phyloP scores from a whole-genome alignment of 2,797 vertebrate species.

The Cirrhinus molitorella region DNA sequence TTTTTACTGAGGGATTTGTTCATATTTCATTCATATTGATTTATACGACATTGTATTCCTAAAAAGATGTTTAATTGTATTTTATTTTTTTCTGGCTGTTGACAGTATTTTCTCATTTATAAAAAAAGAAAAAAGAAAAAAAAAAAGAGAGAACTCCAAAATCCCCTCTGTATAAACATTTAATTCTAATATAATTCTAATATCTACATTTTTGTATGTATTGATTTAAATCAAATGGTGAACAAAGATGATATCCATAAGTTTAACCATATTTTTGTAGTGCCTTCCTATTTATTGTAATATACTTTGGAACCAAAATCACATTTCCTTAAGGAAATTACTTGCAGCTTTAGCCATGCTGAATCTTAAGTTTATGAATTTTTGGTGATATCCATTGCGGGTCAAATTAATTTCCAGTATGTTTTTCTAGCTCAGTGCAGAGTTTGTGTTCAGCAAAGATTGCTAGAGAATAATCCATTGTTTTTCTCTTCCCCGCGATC shows the following conservation, averaged over 20 bases:
- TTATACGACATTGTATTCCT: no score
- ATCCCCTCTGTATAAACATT: no score
- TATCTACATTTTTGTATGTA: not conserved
- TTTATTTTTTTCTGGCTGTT: not conserved
- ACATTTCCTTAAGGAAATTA: not conserved
- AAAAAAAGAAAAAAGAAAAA: no score
- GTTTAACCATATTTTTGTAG: not conserved
- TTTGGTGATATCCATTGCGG: not conserved
- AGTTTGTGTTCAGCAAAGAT: not conserved
- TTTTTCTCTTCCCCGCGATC: constrained; percentile 8
- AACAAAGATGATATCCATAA: not conserved
- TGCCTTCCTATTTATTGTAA: not conserved
- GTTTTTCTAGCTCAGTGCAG: not conserved
- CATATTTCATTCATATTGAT: no score
- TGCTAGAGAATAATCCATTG: not conserved
- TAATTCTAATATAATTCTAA: no score
- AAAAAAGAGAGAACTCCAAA: no score
- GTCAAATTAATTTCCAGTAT: not conserved
- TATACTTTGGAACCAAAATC: not conserved
- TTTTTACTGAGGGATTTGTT: no score
- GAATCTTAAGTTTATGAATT: not conserved
- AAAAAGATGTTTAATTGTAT: not conserved
- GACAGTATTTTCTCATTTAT: not conserved
- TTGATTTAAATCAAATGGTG: not conserved
- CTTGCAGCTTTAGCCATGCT: not conserved